These are phyloP conservation scores for Arrhopalites spinosus DNA, from an alignment of 2,888 invertebrate species.

Conservation along the genomic window DNA sequence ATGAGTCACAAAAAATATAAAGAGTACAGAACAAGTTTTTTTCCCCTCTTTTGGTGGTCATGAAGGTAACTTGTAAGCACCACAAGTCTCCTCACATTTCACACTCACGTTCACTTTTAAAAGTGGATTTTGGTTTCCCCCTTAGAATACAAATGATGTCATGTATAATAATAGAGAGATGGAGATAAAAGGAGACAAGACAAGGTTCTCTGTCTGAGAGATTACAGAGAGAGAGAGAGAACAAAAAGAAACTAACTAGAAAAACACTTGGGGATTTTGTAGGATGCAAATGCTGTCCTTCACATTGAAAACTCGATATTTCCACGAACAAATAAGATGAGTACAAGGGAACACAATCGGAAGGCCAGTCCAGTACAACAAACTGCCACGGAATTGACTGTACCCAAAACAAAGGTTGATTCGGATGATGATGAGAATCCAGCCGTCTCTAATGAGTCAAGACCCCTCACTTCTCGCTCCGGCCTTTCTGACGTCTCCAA, in stretches of 20 bases:
- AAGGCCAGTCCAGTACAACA: constrained; percentile 36
- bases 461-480: constrained; percentile 38
- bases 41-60: no score
- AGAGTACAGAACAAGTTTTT: no score
- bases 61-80: no score
- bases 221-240: neutral
- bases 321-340: constrained; percentile 60
- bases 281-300: constrained; percentile 71
- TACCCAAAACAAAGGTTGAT: constrained; percentile 33
- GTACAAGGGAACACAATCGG: constrained; percentile 40
- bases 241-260: constrained; percentile 14
- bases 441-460: constrained; percentile 40
- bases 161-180: neutral
- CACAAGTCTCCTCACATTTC: no score
- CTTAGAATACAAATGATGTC: no score
- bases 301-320: constrained; percentile 88
- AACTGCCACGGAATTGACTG: constrained; percentile 25
- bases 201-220: neutral
- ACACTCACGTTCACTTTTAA: no score
- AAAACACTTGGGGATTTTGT: neutral
- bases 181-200: neutral
- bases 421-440: constrained; percentile 53
- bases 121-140: no score
- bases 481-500: constrained; percentile 42
- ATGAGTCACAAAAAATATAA: no score